A percentile compares a stretch with the other conserved stretches of the same genome.
Conservation (phyloP, 2,797 vertebrate species). For the Masticophis lateralis region DNA sequence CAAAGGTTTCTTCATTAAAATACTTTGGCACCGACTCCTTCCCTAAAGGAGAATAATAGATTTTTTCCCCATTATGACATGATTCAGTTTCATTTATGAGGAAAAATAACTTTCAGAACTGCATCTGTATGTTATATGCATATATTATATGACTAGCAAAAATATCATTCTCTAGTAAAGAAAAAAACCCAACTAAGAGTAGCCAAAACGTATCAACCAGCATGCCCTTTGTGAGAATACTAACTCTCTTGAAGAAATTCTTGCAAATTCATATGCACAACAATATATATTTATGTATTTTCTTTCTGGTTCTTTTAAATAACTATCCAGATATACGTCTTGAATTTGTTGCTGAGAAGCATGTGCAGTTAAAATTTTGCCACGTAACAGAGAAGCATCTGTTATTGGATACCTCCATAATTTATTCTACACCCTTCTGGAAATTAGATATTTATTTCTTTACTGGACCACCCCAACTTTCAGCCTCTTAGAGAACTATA, state of each 20-base stretch:
- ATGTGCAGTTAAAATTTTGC: background rate
- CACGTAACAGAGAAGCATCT: background rate
- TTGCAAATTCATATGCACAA: background rate
- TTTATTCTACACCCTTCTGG: background rate
- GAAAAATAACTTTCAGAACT: background rate
- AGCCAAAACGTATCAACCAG: background rate
- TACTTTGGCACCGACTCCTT: background rate
- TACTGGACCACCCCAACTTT: background rate
- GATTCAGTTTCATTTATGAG: background rate
- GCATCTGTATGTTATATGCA: background rate
- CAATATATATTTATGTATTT: background rate
- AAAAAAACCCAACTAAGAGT: background rate
- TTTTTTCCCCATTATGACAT: background rate
- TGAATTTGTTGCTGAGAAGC: background rate
- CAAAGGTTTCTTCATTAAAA: background rate
- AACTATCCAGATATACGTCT: background rate
- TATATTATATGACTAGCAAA: background rate
- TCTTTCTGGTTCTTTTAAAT: background rate
- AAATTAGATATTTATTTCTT: background rate
- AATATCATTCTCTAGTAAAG: background rate
- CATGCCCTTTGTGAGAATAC: background rate
- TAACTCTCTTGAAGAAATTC: background rate
- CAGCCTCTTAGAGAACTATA: conserved; percentile 5
- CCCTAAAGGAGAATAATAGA: background rate
- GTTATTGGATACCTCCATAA: background rate